Evolutionary conservation across 2,113 vertebrate genomes (phyloP).

Genomic region (Onychorhynchus coronatus): DNA sequence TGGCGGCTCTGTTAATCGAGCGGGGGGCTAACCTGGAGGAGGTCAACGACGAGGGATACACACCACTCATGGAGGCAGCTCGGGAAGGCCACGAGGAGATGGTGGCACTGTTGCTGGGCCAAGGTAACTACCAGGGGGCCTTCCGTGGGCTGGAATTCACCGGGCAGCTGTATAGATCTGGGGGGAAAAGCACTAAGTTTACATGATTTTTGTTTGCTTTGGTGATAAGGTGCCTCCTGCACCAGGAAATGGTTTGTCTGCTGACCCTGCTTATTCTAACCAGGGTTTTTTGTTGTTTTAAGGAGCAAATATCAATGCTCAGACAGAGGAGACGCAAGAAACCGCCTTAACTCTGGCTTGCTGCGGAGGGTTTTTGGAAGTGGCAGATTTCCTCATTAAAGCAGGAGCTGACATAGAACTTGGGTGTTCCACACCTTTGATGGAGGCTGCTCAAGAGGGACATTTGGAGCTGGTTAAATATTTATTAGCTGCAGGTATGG

Average conservation of each 20-base stretch:
- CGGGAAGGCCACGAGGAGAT: slow-evolving; percentile 98
- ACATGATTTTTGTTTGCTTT: background rate
- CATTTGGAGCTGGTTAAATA: slow-evolving; percentile 98
- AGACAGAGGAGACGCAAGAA: slow-evolving; percentile 98
- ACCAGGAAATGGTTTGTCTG: background rate
- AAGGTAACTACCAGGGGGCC: slow-evolving; percentile 75
- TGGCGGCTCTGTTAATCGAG: slow-evolving; percentile 94
- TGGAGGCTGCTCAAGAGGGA: slow-evolving; percentile 98
- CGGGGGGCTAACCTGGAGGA: slow-evolving; percentile 97
- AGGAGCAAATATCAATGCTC: slow-evolving; percentile 99
- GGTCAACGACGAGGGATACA: slow-evolving; percentile 98
- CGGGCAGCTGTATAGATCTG: rapidly evolving
- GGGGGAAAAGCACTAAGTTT: background rate
- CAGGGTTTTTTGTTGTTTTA: background rate
- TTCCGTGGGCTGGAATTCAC: rapidly evolving
- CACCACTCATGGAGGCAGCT: slow-evolving; percentile 97
- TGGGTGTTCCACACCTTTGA: slow-evolving; percentile 96
- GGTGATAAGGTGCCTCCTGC: background rate
- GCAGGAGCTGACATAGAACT: slow-evolving; percentile 97
- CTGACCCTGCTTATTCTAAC: background rate
- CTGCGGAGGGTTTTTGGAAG: slow-evolving; percentile 97
- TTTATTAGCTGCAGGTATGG: slow-evolving; percentile 90
- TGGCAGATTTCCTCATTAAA: slow-evolving; percentile 97
- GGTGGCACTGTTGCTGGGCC: slow-evolving; percentile 95
- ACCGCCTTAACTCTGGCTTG: slow-evolving; percentile 95